Conservation (phyloP, 2,113 vertebrate species). For the Zosterops pallidus region DNA sequence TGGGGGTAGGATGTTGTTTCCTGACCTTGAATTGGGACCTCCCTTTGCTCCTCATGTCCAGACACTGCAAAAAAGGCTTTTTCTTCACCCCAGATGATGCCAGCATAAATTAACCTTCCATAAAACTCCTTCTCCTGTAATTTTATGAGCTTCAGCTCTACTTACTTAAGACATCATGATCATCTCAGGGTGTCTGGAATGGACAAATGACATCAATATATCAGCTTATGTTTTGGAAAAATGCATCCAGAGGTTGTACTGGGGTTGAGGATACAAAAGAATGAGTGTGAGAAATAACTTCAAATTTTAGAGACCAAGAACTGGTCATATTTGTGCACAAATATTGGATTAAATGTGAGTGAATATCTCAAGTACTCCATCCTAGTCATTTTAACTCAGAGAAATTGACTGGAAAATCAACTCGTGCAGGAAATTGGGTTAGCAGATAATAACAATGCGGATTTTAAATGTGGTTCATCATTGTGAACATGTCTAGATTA, state of each 20-base stretch:
- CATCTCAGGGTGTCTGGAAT: not conserved
- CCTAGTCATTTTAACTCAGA: not conserved
- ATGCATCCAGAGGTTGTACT: not conserved
- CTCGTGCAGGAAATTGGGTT: not conserved
- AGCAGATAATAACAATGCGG: conserved; percentile 26
- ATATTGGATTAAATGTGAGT: not conserved
- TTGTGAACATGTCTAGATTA: conserved; percentile 18
- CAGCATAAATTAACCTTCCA: not conserved
- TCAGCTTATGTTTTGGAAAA: not conserved
- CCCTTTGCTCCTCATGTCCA: not conserved
- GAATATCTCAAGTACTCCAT: not conserved
- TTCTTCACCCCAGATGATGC: not conserved
- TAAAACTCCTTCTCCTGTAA: not conserved
- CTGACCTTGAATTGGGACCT: not conserved
- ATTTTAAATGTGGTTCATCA: conserved; percentile 18
- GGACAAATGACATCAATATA: not conserved
- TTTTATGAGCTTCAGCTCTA: not conserved
- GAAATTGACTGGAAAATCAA: conserved; percentile 63
- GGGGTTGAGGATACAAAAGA: not conserved
- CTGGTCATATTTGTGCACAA: not conserved
- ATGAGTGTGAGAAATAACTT: not conserved
- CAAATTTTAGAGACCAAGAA: not conserved
- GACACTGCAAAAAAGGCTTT: not conserved
- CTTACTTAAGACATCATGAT: not conserved
- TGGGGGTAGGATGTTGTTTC: not conserved